phyloP scores from a whole-genome alignment of 2,797 vertebrate species.

The Peromyscus eremicus region DNA sequence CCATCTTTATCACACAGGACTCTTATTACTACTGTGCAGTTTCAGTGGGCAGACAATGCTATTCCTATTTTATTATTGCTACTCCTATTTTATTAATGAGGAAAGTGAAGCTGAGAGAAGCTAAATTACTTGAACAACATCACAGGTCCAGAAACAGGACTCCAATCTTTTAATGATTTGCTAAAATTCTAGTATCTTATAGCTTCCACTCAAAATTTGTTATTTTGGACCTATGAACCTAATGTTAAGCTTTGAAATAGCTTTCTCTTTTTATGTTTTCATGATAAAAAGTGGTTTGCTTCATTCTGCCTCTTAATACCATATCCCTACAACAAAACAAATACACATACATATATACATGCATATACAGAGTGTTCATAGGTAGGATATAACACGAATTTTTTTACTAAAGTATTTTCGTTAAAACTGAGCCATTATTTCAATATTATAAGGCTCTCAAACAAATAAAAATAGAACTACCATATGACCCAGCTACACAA shows the following conservation, averaged over 20 bases:
- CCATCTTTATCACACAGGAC: not conserved
- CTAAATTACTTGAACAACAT: not conserved
- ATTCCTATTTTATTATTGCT: not conserved
- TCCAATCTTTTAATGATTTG: not conserved
- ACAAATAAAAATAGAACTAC: not conserved
- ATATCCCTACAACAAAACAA: not conserved
- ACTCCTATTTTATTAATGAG: not conserved
- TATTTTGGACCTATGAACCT: not conserved
- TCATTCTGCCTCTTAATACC: not conserved
- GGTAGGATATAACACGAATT: not conserved
- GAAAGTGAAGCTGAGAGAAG: not conserved
- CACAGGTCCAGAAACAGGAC: not conserved
- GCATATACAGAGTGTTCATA: not conserved
- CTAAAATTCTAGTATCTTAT: not conserved
- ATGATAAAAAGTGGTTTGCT: not conserved
- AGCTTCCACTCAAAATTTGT: not conserved
- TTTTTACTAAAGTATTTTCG: not conserved
- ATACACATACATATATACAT: not conserved
- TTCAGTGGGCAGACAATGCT: not conserved
- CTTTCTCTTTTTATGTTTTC: not conserved
- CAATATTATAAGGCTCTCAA: slow-evolving; percentile 10
- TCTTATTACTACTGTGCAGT: not conserved
- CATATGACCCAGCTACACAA: not conserved
- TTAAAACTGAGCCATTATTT: not conserved
- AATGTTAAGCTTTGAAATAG: slow-evolving; percentile 20